Evolutionary conservation across 2,797 vertebrate species (phyloP), one percentile per base, ranked within the genome.

Genomic region (Macrochelys suwanniensis): DNA sequence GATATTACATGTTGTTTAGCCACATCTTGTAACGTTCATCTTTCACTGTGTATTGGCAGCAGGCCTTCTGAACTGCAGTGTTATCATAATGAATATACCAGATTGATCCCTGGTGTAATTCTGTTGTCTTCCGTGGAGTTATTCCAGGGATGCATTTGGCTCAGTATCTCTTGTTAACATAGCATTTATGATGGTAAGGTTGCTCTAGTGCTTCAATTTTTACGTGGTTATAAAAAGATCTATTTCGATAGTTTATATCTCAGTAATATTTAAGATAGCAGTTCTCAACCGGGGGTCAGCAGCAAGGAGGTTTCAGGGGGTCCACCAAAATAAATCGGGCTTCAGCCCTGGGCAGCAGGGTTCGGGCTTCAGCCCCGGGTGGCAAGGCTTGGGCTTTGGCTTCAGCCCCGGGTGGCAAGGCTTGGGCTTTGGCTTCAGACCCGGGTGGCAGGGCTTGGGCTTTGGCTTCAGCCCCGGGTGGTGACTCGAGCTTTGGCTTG

Each of bases 111-210:
- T 61, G 50, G n/a, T 82, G 82, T 92, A 80, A 78, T 56, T 77
- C 45, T 86, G 76, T 80, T 90, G 80, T 79, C 74, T 92, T 91
- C n/a, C 65, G 65, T n/a, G 57, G 47, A 96, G 37, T 88, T 92
- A 82, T 59, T 51, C 37, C 80, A 91, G 65, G 65, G 91, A 89
- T 91, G 84, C 10, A 68, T 97, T 95, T 96, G 87, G 84, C 88
- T 90, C 88, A 56, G 51, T 61, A 76, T 82, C 47, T 90, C 87
- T 79, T 93, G 59, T 91, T 97, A 96, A 90, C 42, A 49, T 81
- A 89, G 74, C 94, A 77, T 61, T 94, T 87, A 57, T 59, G 86
- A 87, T 91, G 77, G 78, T 93, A 57, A 54, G 84, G 50, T 87
- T 90, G 65, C 82, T 95, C 0, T 0, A 85, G 53, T 91, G n/a